These are phyloP conservation scores for Phalera bucephala DNA, from an alignment of 2,888 invertebrate genomes.

Conservation along the genomic window DNA sequence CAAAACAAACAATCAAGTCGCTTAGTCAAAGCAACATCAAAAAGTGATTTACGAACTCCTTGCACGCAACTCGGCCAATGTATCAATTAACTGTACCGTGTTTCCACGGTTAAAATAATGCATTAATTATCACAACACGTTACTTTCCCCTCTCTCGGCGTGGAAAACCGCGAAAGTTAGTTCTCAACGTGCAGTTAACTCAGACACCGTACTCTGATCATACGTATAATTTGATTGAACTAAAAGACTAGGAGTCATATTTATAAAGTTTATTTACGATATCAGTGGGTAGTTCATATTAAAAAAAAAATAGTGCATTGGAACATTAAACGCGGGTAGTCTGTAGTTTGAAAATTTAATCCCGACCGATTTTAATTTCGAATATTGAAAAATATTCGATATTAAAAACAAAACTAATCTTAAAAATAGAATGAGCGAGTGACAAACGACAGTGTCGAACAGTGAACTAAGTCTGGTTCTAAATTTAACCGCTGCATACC, in stretches of 20 bases:
- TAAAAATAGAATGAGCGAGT: conserved; percentile 69
- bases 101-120: conserved; percentile 60
- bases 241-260: too few relatives aligned
- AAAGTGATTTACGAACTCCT: conserved; percentile 2
- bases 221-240: too few relatives aligned
- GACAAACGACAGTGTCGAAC: conserved; percentile 76
- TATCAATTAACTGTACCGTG: conserved; percentile 56
- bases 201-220: conserved; percentile 44
- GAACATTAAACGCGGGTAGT: too few relatives aligned
- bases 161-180: conserved; percentile 77
- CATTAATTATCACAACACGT: conserved; percentile 65
- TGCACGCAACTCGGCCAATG: conserved; percentile 35
- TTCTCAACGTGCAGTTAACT: conserved; percentile 48
- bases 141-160: conserved; percentile 72
- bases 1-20: background rate
- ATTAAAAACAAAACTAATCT: conserved; percentile 22
- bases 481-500: conserved; percentile 73
- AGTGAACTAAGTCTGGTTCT: conserved; percentile 76
- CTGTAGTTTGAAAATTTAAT: too few relatives aligned
- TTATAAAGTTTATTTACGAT: too few relatives aligned
- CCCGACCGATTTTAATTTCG: too few relatives aligned
- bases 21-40: background rate
- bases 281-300: too few relatives aligned
- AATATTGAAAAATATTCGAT: too few relatives aligned
- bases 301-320: too few relatives aligned